phyloP scores from a whole-genome alignment of 2,113 vertebrate genomes.

The Protomyctophum bolini region DNA sequence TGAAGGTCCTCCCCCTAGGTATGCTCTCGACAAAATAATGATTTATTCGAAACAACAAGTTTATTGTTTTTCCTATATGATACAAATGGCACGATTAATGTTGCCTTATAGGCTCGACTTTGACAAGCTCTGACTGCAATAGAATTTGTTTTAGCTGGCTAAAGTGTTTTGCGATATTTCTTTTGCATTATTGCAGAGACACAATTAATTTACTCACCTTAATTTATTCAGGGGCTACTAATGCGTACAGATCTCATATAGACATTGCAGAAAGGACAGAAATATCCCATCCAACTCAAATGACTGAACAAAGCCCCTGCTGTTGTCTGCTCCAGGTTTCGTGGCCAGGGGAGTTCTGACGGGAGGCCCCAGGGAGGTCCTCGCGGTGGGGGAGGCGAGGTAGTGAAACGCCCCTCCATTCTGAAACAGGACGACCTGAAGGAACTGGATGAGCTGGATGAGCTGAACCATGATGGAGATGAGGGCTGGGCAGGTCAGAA shows the following conservation, averaged over 20 bases:
- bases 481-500: slow-evolving; percentile 92
- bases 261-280: no score
- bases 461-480: slow-evolving; percentile 91
- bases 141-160: no score
- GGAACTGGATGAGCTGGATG: slow-evolving; percentile 93
- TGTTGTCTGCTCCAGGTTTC: slow-evolving; percentile 77
- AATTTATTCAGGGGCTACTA: no score
- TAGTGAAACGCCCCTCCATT: slow-evolving; percentile 89
- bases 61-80: no score
- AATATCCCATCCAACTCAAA: neutral
- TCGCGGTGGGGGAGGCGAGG: slow-evolving; percentile 80
- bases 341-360: slow-evolving; percentile 81
- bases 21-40: slow-evolving; percentile 11
- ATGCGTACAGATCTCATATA: no score
- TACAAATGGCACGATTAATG: no score
- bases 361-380: slow-evolving; percentile 78
- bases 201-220: no score
- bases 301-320: neutral
- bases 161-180: no score
- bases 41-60: no score
- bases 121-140: no score
- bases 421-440: slow-evolving; percentile 93
- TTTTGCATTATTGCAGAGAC: no score
- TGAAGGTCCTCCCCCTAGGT: slow-evolving; percentile 85
- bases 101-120: no score